Evolutionary conservation across 1,140 invertebrate species (phyloP), one percentile per base, ranked within the genome.

Genomic region (Kradibia gibbosae): DNA sequence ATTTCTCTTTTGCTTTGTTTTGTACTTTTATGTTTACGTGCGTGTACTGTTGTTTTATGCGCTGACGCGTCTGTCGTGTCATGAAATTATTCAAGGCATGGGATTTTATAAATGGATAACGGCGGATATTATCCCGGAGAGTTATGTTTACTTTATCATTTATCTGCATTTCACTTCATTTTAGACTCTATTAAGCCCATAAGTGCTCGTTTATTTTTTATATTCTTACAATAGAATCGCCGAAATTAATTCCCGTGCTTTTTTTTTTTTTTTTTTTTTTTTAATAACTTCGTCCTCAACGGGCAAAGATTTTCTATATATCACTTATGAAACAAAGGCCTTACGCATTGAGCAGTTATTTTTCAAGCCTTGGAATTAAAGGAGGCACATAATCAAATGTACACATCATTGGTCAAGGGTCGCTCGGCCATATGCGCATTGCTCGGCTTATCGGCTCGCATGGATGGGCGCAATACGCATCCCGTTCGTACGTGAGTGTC

Each of bases 61-160:
- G 25, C 78, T 42, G 55, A 62, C 53, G 53, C 53, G 53, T 20
- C 39, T 25, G 36, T 31, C 45, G 60, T 34, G 62, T 67, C 42
- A 82, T 73, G 70, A 60, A 73, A 71, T 73, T 73, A 70, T 80
- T 80, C 72, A 31, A 28, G 28, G 22, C 20, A 73, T 31, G 15
- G 48, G 28, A 39, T n/a, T n/a, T n/a, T n/a, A n/a, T n/a, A n/a
- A n/a, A n/a, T n/a, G n/a, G n/a, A n/a, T n/a, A n/a, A 62, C 74
- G 25, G 74, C 67, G 74, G 83, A 65, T 78, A 81, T 75, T 82
- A 79, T 28, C 42, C 22, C 60, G 20, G 36, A 78, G 62, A 78
- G 48, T 60, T 50, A 42, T 28, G 39, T 55, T 13, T 10, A 22
- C 39, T 17, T 77, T 22, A 65, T 31, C 48, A 15, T 45, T 4